These are phyloP conservation scores for Engystomops pustulosus DNA, from an alignment of 2,113 vertebrate species.

Conservation along the genomic window DNA sequence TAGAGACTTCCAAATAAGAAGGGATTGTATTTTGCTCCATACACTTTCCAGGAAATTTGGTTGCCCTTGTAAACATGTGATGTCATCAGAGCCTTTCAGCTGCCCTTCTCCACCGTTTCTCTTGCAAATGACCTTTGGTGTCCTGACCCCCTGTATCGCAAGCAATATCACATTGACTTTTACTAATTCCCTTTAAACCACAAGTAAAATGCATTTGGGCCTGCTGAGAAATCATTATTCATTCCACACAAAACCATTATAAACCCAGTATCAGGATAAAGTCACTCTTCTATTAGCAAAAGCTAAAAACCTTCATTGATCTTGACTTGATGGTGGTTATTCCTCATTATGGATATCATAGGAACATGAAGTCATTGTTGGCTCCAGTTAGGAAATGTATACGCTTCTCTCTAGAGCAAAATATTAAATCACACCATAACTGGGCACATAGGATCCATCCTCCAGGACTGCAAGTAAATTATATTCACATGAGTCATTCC, in stretches of 20 bases:
- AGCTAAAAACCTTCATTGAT: constrained; percentile 35
- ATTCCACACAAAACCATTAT: not conserved
- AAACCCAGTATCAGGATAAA: not conserved
- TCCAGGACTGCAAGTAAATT: not conserved
- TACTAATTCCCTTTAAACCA: not conserved
- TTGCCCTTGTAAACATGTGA: not conserved
- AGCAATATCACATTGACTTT: not conserved
- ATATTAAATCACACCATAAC: constrained; percentile 44
- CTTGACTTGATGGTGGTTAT: constrained; percentile 51
- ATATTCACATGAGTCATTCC: constrained; percentile 43
- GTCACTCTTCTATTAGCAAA: constrained; percentile 10
- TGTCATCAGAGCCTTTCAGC: not conserved
- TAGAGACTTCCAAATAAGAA: not conserved
- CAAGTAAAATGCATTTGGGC: constrained; percentile 11
- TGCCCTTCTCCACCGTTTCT: not conserved
- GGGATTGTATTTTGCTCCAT: not conserved
- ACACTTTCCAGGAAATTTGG: not conserved
- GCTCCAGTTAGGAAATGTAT: constrained; percentile 54
- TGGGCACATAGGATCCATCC: not conserved
- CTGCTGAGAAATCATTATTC: not conserved
- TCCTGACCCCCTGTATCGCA: not conserved
- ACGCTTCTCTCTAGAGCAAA: constrained; percentile 31
- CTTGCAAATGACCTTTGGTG: not conserved
- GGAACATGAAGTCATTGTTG: constrained; percentile 55
- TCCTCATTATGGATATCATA: constrained; percentile 55